phyloP scores from a whole-genome alignment of 1,140 invertebrate species.

The Protaetia brevitarsis region DNA sequence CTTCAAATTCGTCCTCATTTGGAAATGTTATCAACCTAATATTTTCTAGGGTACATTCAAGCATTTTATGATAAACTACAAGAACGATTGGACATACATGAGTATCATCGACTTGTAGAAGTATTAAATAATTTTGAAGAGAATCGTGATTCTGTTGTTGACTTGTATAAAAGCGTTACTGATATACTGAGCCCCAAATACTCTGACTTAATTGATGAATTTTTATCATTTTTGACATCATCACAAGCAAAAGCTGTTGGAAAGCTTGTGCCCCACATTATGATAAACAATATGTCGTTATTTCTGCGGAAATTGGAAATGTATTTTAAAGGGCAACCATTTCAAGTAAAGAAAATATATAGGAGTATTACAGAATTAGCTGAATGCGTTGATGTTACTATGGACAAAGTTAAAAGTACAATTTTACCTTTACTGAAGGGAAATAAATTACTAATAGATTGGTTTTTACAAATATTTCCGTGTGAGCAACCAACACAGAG shows the following conservation, averaged over 20 bases:
- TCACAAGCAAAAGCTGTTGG: slow-evolving; percentile 73
- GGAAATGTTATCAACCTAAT: neutral
- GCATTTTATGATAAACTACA: slow-evolving; percentile 57
- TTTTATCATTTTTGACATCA: slow-evolving; percentile 74
- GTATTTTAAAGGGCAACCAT: slow-evolving; percentile 63
- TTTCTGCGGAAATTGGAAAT: slow-evolving; percentile 69
- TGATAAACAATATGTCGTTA: slow-evolving; percentile 65
- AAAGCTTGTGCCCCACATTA: slow-evolving; percentile 71
- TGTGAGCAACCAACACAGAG: slow-evolving; percentile 68
- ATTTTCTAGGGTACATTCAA: slow-evolving; percentile 55
- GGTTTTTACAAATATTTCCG: slow-evolving; percentile 73
- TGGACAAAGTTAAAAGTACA: slow-evolving; percentile 61
- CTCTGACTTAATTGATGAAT: slow-evolving; percentile 73
- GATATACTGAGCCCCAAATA: slow-evolving; percentile 63
- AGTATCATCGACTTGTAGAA: slow-evolving; percentile 62
- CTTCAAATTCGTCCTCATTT: slow-evolving; percentile 2
- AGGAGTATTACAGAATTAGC: slow-evolving; percentile 62
- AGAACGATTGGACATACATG: slow-evolving; percentile 50
- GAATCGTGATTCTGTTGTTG: slow-evolving; percentile 53
- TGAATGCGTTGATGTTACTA: slow-evolving; percentile 58
- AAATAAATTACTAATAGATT: slow-evolving; percentile 71
- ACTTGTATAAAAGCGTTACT: slow-evolving; percentile 66
- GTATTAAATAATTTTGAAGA: slow-evolving; percentile 55
- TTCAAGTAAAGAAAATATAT: slow-evolving; percentile 71
- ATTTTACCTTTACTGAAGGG: slow-evolving; percentile 74